Evolutionary conservation across 2,797 vertebrate genomes (phyloP).

Genomic region (Pangasius macronema): DNA sequence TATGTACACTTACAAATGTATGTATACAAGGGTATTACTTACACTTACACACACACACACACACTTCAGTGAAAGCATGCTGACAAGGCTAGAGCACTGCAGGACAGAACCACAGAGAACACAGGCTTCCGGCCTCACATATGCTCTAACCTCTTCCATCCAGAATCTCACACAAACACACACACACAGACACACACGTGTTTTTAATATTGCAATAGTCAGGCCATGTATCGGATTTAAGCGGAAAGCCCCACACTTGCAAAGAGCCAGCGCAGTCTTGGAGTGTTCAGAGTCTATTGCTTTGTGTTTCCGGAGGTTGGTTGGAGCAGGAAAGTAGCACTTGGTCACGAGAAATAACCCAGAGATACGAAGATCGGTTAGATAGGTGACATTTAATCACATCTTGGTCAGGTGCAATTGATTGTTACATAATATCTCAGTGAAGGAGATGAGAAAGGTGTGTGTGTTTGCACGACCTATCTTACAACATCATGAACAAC

Average conservation of each 20-base stretch:
- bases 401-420: conserved; percentile 17
- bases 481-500: not conserved
- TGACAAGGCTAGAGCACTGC: conserved; percentile 23
- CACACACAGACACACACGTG: not conserved
- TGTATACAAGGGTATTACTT: not conserved
- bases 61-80: not conserved
- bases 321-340: conserved; percentile 25
- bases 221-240: conserved; percentile 40
- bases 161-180: conserved; percentile 19
- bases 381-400: conserved; percentile 29
- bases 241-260: conserved; percentile 20
- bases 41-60: not conserved
- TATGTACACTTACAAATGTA: not conserved
- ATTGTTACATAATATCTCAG: conserved; percentile 34
- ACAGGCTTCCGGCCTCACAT: conserved; percentile 54
- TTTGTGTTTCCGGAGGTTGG: conserved; percentile 24
- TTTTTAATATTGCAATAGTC: conserved; percentile 16
- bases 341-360: conserved; percentile 23
- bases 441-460: not conserved
- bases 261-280: conserved; percentile 28
- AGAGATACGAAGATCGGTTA: conserved; percentile 34
- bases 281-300: conserved; percentile 23
- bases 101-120: conserved; percentile 57
- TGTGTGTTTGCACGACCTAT: not conserved
- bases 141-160: conserved; percentile 39